Conservation (phyloP, 2,113 vertebrate genomes). For the Edolisoma coerulescens region DNA sequence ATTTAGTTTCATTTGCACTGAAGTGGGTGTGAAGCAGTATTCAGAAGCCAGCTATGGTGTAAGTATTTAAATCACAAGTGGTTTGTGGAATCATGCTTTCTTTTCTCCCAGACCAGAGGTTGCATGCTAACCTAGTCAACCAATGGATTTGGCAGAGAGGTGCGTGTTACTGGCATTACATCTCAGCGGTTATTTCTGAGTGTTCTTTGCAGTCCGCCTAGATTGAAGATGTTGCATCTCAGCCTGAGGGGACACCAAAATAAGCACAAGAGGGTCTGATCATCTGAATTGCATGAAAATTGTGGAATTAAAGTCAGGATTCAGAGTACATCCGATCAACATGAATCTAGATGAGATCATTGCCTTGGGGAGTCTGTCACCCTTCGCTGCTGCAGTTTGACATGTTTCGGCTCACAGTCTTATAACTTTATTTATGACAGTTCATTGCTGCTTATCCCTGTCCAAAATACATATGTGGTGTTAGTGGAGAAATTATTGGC, state of each 20-base stretch:
- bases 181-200: background rate
- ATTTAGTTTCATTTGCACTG: background rate
- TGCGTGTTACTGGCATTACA: background rate
- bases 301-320: background rate
- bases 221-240: background rate
- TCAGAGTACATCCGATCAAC: background rate
- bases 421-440: background rate
- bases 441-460: background rate
- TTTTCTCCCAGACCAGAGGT: background rate
- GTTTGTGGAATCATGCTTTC: background rate
- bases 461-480: background rate
- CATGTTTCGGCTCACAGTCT: background rate
- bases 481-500: background rate
- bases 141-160: background rate
- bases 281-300: background rate
- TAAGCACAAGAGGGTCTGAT: background rate
- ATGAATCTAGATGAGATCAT: background rate
- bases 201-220: background rate
- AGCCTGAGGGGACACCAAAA: background rate
- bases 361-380: background rate
- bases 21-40: background rate
- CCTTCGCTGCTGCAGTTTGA: background rate
- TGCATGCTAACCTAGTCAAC: background rate
- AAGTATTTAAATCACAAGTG: background rate
- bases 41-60: background rate